phyloP scores from a whole-genome alignment of 2,797 vertebrate species.

The Lutra lutra region DNA sequence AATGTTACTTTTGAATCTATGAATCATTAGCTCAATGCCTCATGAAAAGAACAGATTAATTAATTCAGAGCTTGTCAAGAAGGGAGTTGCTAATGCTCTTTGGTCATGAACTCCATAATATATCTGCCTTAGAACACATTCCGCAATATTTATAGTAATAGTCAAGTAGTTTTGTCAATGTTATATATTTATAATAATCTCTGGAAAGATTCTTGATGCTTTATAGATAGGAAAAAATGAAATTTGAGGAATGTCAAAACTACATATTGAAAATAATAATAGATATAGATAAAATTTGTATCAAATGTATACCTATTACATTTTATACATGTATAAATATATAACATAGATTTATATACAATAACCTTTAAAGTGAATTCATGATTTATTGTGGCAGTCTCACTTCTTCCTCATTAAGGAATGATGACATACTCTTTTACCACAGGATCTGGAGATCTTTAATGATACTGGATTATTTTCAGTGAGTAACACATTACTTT shows the following conservation, averaged over 20 bases:
- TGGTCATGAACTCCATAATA: neutral
- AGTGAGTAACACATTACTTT: neutral
- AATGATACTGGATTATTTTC: neutral
- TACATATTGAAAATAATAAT: neutral
- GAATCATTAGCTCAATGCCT: neutral
- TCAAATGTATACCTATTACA: neutral
- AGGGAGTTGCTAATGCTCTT: neutral
- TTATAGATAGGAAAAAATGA: neutral
- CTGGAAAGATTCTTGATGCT: neutral
- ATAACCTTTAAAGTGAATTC: neutral
- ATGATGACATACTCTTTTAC: neutral
- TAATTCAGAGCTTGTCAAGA: neutral
- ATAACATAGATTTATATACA: neutral
- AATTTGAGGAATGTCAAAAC: neutral
- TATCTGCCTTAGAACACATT: neutral
- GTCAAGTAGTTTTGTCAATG: neutral
- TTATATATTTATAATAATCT: neutral
- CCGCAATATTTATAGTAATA: neutral
- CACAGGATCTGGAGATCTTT: neutral
- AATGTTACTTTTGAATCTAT: neutral
- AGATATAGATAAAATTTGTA: neutral
- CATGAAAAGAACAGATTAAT: constrained; percentile 11
- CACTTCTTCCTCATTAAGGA: neutral
- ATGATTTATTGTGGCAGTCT: neutral
- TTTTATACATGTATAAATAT: neutral